phyloP scores from a whole-genome alignment of 2,888 invertebrate species.

The Aphidius colemani region DNA sequence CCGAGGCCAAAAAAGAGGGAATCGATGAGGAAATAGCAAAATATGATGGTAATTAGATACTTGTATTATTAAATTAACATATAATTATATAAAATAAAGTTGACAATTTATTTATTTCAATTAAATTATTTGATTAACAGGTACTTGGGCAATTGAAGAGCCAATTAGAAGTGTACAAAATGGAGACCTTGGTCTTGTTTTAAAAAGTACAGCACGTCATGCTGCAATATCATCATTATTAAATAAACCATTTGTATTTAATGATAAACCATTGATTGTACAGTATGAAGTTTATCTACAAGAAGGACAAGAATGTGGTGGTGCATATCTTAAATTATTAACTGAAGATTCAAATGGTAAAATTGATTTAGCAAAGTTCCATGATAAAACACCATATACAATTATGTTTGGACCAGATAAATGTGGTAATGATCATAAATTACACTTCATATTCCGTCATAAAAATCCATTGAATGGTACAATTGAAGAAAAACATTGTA shows the following conservation, averaged over 20 bases:
- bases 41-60: constrained; percentile 76
- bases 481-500: constrained; percentile 93
- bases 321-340: constrained; percentile 94
- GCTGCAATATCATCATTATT: constrained; percentile 87
- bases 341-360: constrained; percentile 72
- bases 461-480: constrained; percentile 90
- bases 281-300: constrained; percentile 94
- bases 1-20: constrained; percentile 89
- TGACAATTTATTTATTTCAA: too few species aligned
- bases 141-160: constrained; percentile 73
- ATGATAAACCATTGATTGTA: constrained; percentile 80
- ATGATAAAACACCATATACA: constrained; percentile 96
- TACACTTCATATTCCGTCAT: constrained; percentile 91
- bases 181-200: constrained; percentile 84
- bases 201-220: constrained; percentile 95
- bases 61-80: too few species aligned
- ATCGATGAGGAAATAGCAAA: constrained; percentile 89
- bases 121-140: constrained; percentile 48
- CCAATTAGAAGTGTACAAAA: constrained; percentile 78
- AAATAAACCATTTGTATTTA: constrained; percentile 80
- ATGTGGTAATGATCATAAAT: constrained; percentile 93
- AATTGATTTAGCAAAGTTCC: constrained; percentile 76
- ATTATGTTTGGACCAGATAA: constrained; percentile 99
- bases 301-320: constrained; percentile 98
- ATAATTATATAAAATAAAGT: too few species aligned